Conservation (phyloP, 2,113 vertebrate genomes). For the Chaetura pelagica region DNA sequence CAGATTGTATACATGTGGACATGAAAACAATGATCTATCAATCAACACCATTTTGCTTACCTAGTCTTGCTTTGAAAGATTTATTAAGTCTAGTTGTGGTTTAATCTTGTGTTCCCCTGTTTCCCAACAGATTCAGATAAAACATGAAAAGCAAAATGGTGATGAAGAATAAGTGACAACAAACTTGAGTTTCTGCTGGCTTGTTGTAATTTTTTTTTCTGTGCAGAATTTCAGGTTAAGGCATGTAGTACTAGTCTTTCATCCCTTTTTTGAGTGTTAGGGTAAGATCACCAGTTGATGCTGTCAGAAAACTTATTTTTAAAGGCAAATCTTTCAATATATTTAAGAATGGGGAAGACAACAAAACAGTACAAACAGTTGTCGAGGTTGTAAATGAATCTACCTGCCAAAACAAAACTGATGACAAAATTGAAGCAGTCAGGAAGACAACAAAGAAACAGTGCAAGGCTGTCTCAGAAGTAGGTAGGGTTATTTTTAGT, state of each 20-base stretch:
- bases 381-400: conserved; percentile 10
- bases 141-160: not conserved
- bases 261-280: not conserved
- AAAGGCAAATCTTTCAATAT: conserved; percentile 37
- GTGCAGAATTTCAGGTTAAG: not conserved
- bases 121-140: not conserved
- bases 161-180: not conserved
- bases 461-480: not conserved
- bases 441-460: not conserved
- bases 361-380: not conserved
- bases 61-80: not conserved
- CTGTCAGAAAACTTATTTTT: not conserved
- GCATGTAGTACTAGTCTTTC: not conserved
- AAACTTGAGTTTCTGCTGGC: not conserved
- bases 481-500: not conserved
- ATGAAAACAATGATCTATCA: not conserved
- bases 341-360: not conserved
- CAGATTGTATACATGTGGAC: not conserved
- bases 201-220: not conserved
- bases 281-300: not conserved
- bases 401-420: conserved; percentile 14
- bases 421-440: conserved; percentile 20
- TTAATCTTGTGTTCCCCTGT: not conserved
- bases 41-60: not conserved
- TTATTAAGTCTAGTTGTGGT: not conserved